Base-by-base conservation (phyloP, 1,140 invertebrate species). In the Brachionus rubens region DNA sequence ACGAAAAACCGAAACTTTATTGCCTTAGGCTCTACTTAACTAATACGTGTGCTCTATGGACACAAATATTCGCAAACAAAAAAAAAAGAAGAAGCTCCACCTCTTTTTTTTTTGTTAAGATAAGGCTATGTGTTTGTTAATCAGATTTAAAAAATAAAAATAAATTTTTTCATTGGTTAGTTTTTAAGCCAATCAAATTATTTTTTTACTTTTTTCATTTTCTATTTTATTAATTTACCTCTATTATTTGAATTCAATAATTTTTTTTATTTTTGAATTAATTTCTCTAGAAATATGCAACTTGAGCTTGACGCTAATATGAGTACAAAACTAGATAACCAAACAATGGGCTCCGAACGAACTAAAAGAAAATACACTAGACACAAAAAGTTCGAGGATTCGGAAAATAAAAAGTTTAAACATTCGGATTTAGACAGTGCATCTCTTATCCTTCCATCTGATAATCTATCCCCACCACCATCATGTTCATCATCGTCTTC, bases 391-490 rank as follows among this genome's bases (percentile, higher is more conserved):
- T 2, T 43, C n/a, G 40, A 65, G 10, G 59, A 65, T 12, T 10
- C 43, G 19, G 40, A 65, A 10, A 21, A 36, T 28, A 65, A 65
- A 26, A 19, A 41, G 10, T 65, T 65, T 41, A 65, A 65, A 28
- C 19, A 41, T n/a, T 24, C 16, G 5, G 59, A n/a, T 5, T n/a
- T 14, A 46, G 14, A 10, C 14, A 10, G 14, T 46, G 9, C 43
- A 46, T 7, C 5, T 46, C 2, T 65, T 19, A 24, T 16, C 16
- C 41, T 65, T 7, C 36, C 26, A 3, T 65, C 59, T 0, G 59
- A 65, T 41, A 43, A 65, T 21, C 24, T 65, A n/a, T 65, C 59
- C 7, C 59, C 59, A 65, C 59, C 59, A 21, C 59, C 59, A 41
- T 65, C 59, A 19, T 65, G 59, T 43, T 65, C 59, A 24, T 65